Conservation (phyloP, 2,113 vertebrate species). For the Leptosomus discolor region DNA sequence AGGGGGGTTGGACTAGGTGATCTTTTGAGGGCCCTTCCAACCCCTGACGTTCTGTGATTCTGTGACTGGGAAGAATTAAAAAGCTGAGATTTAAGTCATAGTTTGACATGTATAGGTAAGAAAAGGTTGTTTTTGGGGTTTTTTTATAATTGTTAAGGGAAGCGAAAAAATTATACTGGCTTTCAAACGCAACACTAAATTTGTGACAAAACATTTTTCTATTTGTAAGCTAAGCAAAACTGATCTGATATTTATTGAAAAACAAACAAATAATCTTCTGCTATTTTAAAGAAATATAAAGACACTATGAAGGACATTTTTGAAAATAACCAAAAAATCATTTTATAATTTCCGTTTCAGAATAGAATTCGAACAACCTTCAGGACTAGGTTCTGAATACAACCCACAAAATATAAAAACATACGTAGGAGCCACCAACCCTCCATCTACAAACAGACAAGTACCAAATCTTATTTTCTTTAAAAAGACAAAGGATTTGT, state of each 20-base stretch:
- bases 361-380: background rate
- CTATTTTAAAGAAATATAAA: background rate
- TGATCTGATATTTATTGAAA: background rate
- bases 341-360: background rate
- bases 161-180: background rate
- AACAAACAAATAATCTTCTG: background rate
- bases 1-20: no score
- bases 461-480: background rate
- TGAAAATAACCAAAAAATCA: background rate
- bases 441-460: background rate
- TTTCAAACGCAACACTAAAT: background rate
- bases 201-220: background rate
- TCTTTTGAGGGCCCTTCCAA: no score
- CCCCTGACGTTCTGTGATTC: no score
- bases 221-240: background rate
- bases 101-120: background rate
- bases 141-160: background rate
- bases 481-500: background rate
- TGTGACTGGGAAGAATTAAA: background rate
- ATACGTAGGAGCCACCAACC: background rate
- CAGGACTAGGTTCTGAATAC: background rate
- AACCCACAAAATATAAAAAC: background rate
- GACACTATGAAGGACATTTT: background rate
- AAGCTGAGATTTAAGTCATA: background rate
- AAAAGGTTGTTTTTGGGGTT: background rate